phyloP scores from a whole-genome alignment of 2,113 vertebrate genomes.

The Tamias sibiricus region DNA sequence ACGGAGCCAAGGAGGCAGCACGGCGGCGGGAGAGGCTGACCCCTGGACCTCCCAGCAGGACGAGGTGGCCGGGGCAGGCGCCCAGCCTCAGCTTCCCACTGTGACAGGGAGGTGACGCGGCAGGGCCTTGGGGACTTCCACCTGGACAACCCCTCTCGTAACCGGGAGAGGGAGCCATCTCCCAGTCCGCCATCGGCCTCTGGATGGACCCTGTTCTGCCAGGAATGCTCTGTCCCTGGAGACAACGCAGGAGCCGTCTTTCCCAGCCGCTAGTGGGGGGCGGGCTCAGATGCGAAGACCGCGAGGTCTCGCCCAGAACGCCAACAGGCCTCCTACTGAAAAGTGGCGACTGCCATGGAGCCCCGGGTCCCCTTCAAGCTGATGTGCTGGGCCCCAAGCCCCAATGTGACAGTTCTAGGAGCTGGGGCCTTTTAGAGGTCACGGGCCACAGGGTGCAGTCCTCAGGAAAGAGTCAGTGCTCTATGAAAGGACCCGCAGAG shows the following conservation, averaged over 20 bases:
- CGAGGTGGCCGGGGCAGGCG: background rate
- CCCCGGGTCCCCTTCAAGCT: background rate
- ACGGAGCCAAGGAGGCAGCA: background rate
- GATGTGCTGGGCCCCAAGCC: background rate
- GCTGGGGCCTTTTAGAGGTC: background rate
- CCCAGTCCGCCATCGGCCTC: background rate
- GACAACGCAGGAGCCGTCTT: background rate
- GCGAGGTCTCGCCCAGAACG: background rate
- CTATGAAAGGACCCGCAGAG: background rate
- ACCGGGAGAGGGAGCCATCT: background rate
- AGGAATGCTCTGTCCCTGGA: background rate
- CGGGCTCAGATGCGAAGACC: background rate
- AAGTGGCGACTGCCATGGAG: background rate
- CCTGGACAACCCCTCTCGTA: background rate
- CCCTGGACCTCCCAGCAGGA: background rate
- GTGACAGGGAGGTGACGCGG: background rate
- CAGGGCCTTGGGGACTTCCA: background rate
- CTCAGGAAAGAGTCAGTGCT: background rate
- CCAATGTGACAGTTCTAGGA: background rate
- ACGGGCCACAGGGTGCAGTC: background rate
- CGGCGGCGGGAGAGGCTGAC: too few relatives aligned
- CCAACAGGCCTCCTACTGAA: fast-evolving
- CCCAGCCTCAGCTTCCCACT: background rate
- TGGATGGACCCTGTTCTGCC: background rate
- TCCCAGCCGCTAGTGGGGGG: background rate